A percentile compares a stretch with the other conserved stretches of the same genome.
phyloP scores from a whole-genome alignment of 2,888 invertebrate species.

The Autographa pulchrina region DNA sequence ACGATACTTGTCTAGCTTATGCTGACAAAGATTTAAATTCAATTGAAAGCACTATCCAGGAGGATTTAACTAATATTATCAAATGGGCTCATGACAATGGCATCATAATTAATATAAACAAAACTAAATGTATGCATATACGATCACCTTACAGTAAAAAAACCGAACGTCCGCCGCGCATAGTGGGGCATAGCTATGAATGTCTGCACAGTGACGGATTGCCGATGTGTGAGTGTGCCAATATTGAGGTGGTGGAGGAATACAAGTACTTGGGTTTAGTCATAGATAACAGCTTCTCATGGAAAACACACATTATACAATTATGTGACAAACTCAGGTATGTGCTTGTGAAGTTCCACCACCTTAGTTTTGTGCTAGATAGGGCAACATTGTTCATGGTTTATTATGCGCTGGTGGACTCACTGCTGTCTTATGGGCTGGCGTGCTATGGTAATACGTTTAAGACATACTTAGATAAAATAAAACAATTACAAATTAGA shows the following conservation, averaged over 20 bases:
- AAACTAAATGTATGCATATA: slow-evolving; percentile 21
- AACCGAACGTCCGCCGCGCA: not conserved
- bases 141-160: slow-evolving; percentile 10
- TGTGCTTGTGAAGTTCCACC: slow-evolving; percentile 18
- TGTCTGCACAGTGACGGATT: slow-evolving; percentile 9
- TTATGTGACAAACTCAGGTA: slow-evolving; percentile 17
- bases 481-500: slow-evolving; percentile 1
- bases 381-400: slow-evolving; percentile 17
- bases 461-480: slow-evolving; percentile 15
- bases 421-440: slow-evolving; percentile 17
- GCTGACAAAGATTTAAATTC: slow-evolving; percentile 10
- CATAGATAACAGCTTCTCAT: slow-evolving; percentile 11
- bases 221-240: slow-evolving; percentile 9
- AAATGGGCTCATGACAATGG: slow-evolving; percentile 23
- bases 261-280: slow-evolving; percentile 25
- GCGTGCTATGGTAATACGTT: slow-evolving; percentile 14
- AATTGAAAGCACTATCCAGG: slow-evolving; percentile 13
- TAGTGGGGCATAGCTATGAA: slow-evolving; percentile 17
- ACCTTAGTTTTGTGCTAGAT: slow-evolving; percentile 16
- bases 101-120: slow-evolving; percentile 13
- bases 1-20: slow-evolving; percentile 12
- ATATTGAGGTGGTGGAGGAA: slow-evolving; percentile 18
- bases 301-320: slow-evolving; percentile 12
- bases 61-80: slow-evolving; percentile 10
- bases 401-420: slow-evolving; percentile 19